Evolutionary conservation across 2,113 vertebrate genomes (phyloP), one percentile per base, ranked within the genome.

Genomic region (Perca flavescens): DNA sequence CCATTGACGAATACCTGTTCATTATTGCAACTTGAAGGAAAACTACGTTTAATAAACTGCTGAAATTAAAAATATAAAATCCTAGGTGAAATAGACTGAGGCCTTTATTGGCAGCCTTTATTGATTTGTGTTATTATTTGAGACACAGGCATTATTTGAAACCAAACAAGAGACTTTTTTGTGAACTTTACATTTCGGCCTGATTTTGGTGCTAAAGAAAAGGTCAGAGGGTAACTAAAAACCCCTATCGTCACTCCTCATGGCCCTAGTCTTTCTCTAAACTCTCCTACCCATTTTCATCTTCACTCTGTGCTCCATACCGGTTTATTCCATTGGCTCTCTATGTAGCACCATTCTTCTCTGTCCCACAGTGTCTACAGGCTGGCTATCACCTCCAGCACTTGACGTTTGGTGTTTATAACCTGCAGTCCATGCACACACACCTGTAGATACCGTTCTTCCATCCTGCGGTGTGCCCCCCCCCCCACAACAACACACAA

Each of bases 371-470:
- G 40, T 43, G 40, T 11, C 40, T 67, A 84, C 65, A 73, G 66
- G 49, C 71, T 86, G 79, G 79, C 75, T 80, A 73, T 77, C 75
- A 67, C 86, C 71, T 65, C 69, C 1, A 15, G 69, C 21, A 28
- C 76, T 73, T 70, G 34, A 40, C 6, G 2, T 67, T 57, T 46
- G n/a, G 77, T 65, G 43, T 89, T 91, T 84, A 84, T 70, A 73
- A 76, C 65, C 58, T 77, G 70, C 67, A 64, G 60, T 60, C 82
- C 75, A n/a, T 70, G 73, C 78, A 60, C 65, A 90, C 81, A 88
- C 84, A 84, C 72, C 85, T 90, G 60, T 57, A 43, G 67, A 85
- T 78, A 14, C 67, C 89, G 61, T 82, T 47, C 61, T 71, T 60
- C 74, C 77, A 81, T 77, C 17, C 34, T 15, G 61, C 67, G 25